Evolutionary conservation across 2,888 invertebrate species (phyloP).

Genomic region (Galerucella pusilla): DNA sequence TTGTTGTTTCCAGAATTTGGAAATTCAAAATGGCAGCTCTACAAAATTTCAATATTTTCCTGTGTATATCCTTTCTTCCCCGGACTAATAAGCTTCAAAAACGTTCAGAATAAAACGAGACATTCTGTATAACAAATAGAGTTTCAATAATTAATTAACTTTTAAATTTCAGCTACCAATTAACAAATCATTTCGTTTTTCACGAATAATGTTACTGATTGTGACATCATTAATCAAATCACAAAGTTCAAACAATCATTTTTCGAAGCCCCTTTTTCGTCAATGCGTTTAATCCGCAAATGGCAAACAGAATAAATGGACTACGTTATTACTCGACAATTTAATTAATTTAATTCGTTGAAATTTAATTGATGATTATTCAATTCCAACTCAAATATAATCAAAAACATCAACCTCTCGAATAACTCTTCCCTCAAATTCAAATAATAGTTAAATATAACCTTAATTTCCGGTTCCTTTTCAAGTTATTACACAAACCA

Average conservation of each 20-base stretch:
- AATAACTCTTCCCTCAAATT: slow-evolving; percentile 28
- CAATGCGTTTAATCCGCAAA: neutral
- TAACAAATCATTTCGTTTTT: neutral
- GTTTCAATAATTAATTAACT: neutral
- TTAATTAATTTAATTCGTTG: slow-evolving; percentile 31
- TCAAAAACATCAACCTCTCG: slow-evolving; percentile 27
- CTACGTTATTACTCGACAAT: slow-evolving; percentile 27
- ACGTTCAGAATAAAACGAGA: too few species aligned
- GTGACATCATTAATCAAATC: neutral
- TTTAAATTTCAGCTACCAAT: neutral
- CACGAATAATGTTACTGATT: neutral
- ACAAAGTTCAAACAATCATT: neutral
- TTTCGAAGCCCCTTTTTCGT: neutral
- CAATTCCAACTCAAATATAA: slow-evolving; percentile 22
- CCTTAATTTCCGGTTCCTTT: slow-evolving; percentile 33
- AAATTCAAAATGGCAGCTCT: too few species aligned
- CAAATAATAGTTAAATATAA: slow-evolving; percentile 34
- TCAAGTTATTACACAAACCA: slow-evolving; percentile 25
- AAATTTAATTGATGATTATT: slow-evolving; percentile 26
- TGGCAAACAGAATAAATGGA: slow-evolving; percentile 14
- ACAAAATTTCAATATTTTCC: too few species aligned
- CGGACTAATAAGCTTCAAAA: too few species aligned
- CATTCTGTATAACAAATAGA: too few species aligned
- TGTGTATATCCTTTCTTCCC: too few species aligned
- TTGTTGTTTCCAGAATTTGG: too few species aligned